Base-by-base conservation (phyloP, 2,888 invertebrate genomes). In the Caenorhabditis sp. region DNA sequence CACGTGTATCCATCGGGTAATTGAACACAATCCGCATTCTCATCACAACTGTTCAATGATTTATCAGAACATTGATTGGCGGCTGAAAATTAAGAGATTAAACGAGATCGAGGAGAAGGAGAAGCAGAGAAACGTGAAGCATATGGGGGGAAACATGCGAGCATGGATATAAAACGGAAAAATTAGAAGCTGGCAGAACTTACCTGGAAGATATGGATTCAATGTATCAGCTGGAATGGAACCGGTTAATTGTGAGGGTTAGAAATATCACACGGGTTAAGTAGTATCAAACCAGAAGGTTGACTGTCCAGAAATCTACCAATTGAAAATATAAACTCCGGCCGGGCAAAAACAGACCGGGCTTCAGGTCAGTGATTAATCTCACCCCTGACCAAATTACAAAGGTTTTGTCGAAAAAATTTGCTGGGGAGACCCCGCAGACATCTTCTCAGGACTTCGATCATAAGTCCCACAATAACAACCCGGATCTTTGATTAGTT, bases 1-100 rank as follows among this genome's bases (percentile, higher is more conserved):
- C 87, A 87, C 21, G 84, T 80, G 74, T 87, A 87, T 54, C 87
- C 82, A 54, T 85, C 85, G n/a, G 85, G 83, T 7, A 81, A 80
- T 66, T 88, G 86, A 23, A 88, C 78, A 68, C 88, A 88, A 69
- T 88, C 88, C 8, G 88, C 87, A 68, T 88, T 88, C 58, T 87
- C 85, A 63, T 88, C 88, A 71, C 88, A 88, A 14, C 87, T 84
- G 67, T 88, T 83, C 70, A 86, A 64, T 12, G 82, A 70, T 26
- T 74, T 75, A 31, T 81, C 80, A 10, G 80, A 65, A 70, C 88
- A 88, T 65, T 88, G 59, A 59, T 59, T 59, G 1, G 59, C 43
- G 14, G 59, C 59, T 59, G 59, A 43, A 59, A 59, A 25, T n/a
- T 1, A 27, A 23, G 12, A 56, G 27, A 21, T 21, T 53, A 4